These are phyloP conservation scores for Luffia ferchaultella DNA, from an alignment of 2,888 invertebrate genomes.

Conservation along the genomic window DNA sequence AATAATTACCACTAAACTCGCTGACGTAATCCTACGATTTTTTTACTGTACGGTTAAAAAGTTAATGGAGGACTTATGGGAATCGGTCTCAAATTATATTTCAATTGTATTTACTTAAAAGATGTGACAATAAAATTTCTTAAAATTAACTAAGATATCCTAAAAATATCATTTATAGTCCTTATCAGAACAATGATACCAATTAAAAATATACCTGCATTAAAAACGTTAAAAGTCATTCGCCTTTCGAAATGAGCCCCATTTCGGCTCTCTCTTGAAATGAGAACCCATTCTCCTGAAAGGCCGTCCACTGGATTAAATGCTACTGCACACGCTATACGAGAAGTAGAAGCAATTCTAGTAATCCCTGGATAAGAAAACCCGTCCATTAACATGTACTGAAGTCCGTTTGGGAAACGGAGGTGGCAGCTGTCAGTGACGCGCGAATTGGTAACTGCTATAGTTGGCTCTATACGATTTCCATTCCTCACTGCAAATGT, in stretches of 20 bases:
- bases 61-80: no score
- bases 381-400: background rate
- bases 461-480: background rate
- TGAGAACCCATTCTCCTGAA: background rate
- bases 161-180: background rate
- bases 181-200: no score
- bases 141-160: background rate
- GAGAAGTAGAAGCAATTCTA: background rate
- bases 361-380: background rate
- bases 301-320: background rate
- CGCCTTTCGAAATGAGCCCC: background rate
- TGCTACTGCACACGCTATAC: background rate
- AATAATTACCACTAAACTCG: no score
- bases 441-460: background rate
- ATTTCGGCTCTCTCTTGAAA: background rate
- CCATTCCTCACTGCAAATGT: background rate
- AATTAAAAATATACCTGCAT: background rate
- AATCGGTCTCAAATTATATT: no score
- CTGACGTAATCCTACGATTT: no score
- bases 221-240: background rate
- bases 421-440: background rate
- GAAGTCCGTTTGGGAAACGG: background rate
- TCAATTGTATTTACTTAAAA: no score
- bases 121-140: no score
- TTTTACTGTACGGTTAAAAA: no score